These are phyloP conservation scores for Pelobates fuscus DNA, from an alignment of 2,113 vertebrate genomes.

Conservation along the genomic window DNA sequence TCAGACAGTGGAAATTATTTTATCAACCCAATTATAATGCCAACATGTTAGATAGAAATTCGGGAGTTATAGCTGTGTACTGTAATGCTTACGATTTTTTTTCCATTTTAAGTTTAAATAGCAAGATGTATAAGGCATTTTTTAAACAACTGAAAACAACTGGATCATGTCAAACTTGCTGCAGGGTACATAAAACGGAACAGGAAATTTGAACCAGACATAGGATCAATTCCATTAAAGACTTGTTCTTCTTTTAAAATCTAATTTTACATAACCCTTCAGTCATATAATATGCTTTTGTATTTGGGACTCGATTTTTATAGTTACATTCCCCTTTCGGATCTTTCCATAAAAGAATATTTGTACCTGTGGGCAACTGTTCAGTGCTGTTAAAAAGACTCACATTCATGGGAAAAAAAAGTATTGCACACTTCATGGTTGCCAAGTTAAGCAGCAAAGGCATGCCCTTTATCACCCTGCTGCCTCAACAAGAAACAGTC, in stretches of 20 bases:
- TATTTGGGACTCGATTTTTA: conserved; percentile 67
- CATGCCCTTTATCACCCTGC: conserved; percentile 69
- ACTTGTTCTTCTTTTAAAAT: conserved; percentile 57
- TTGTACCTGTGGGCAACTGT: conserved; percentile 73
- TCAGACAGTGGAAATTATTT: too few species aligned
- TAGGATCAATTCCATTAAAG: conserved; percentile 64
- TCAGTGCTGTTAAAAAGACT: conserved; percentile 75
- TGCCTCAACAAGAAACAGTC: conserved; percentile 70
- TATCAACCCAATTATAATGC: too few species aligned
- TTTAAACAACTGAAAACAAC: conserved; percentile 26
- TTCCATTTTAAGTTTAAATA: too few species aligned
- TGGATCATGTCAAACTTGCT: conserved; percentile 14
- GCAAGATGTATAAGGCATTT: background rate
- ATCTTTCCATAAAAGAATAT: conserved; percentile 70
- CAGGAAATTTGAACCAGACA: conserved; percentile 59
- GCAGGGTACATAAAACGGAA: conserved; percentile 44
- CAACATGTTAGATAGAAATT: too few species aligned
- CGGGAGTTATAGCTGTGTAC: too few species aligned
- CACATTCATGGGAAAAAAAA: conserved; percentile 74
- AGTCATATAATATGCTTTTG: conserved; percentile 69
- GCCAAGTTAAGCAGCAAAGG: conserved; percentile 80
- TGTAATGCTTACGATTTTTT: too few species aligned
- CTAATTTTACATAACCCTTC: conserved; percentile 62
- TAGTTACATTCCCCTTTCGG: conserved; percentile 65
- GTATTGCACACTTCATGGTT: conserved; percentile 63